Evolutionary conservation across 2,113 vertebrate genomes (phyloP), one percentile per base, ranked within the genome.

Genomic region (Addax nasomaculatus): DNA sequence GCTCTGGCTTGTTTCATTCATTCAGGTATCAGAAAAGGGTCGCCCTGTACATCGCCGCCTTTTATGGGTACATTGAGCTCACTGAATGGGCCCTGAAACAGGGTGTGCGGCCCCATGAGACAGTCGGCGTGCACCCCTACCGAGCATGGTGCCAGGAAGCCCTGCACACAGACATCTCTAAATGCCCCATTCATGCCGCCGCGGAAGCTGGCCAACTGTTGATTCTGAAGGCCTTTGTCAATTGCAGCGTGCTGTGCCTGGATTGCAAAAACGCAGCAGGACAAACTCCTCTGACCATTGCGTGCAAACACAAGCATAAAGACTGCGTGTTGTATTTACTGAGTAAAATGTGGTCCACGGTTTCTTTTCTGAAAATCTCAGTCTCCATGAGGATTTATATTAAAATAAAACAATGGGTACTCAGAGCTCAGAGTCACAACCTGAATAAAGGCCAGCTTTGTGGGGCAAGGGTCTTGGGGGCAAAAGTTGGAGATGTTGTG

Each of bases 191-290:
- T 58, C 99, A 99, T 33, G 98, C 97, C 4, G 99, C 99, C 12
- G 98, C 98, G 13, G 98, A 99, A 93, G 96, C 95, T 0, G 98
- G 98, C 94, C 99, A 99, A 43, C 98, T 99, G 93, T 93, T 98
- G 96, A 97, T 99, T 89, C 98, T 99, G 79, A 99, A 99, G 97
- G 98, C 99, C 29, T 99, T 99, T 93, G 96, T 99, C 85, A 98
- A 97, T 78, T 98, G 89, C 70, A 99, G 97, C 13, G 93, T 98
- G 64, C 89, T 98, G 89, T 98, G 97, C 76, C 95, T 99, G 81
- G 97, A 97, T 85, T 99, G 99, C 90, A 95, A 17, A 89, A 98
- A 99, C 25, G 97, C 98, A 3, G 58, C n/a, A 0, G 99, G 98
- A 14, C 97, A 93, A 0, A 98, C 97, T 39, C 98, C 99, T 7